Base-by-base conservation (phyloP, 2,797 vertebrate genomes). In the Sciaenops ocellatus region DNA sequence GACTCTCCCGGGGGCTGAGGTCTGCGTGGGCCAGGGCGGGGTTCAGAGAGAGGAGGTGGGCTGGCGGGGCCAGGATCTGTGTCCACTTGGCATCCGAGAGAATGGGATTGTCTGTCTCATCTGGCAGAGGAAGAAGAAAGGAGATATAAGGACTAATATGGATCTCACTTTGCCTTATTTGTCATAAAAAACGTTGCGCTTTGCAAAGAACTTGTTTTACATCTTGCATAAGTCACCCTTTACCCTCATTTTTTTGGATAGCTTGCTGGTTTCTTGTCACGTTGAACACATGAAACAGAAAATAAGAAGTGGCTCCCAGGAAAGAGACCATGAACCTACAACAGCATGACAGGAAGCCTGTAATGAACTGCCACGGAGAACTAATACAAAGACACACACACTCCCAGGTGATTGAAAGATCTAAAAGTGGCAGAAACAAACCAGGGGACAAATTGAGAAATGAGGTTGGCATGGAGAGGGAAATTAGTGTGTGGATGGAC, bases 61-160 rank as follows among this genome's bases (percentile, higher is more conserved):
- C 90, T 4, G 97, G 92, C 0, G 96, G 95, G 87, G 98, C 97
- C 94, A 99, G 92, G 92, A 99, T 98, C 95, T 98, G 97, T 90
- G 95, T 98, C 98, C 98, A 99, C 91, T 98, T 99, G 76, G 96
- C 94, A 84, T 97, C 97, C 10, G 97, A 92, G 77, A 98, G 94
- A 54, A 96, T 92, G 73, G 97, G 96, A 83, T 96, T 96, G 94
- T 97, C 95, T 6, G 96, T 90, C 52, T 97, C 97, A 98, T 97
- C 98, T 99, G 91, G 30, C 4, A 51, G 42, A 78, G 7, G 50
- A 65, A 61, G 51, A 62, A 3, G 42, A 83, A 87, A 91, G 77
- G 77, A 79, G 75, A 75, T 84, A 34, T 63, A 61, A 83, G 59
- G 26, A 10, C 85, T 56, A 30, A 41, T 81, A 56, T 90, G 55